These are phyloP conservation scores for Tragelaphus strepsiceros DNA, from an alignment of 2,113 vertebrate genomes.

Conservation along the genomic window DNA sequence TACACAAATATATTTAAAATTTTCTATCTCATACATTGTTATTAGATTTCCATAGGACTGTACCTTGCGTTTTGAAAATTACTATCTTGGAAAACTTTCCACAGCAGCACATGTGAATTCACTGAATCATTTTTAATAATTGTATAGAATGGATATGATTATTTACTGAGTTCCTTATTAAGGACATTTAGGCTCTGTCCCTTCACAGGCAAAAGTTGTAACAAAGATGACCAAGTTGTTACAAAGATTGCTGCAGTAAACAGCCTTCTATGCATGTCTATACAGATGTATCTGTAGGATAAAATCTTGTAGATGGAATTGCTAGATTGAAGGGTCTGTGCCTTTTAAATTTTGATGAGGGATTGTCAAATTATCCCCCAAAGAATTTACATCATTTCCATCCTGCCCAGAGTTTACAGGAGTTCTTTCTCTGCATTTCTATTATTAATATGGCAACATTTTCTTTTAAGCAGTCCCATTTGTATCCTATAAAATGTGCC, in stretches of 20 bases:
- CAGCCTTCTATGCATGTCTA: background rate
- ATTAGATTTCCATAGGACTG: background rate
- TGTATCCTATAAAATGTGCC: background rate
- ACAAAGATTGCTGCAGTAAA: background rate
- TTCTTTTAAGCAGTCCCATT: background rate
- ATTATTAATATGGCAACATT: background rate
- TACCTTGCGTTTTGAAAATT: background rate
- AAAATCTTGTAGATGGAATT: background rate
- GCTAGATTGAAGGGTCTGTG: background rate
- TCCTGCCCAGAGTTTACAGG: background rate
- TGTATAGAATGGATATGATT: background rate
- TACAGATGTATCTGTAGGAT: background rate
- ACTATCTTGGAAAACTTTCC: background rate
- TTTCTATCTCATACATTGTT: background rate
- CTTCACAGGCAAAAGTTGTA: background rate
- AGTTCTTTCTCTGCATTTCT: background rate
- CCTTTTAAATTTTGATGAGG: background rate
- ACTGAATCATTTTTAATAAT: background rate
- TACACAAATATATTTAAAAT: background rate
- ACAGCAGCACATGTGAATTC: background rate
- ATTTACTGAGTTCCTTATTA: background rate
- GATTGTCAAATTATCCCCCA: background rate
- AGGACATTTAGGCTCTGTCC: background rate
- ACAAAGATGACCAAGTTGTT: background rate
- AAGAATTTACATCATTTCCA: background rate